These are phyloP conservation scores for Pectinophora gossypiella DNA, from an alignment of 1,140 invertebrate genomes.

Conservation along the genomic window DNA sequence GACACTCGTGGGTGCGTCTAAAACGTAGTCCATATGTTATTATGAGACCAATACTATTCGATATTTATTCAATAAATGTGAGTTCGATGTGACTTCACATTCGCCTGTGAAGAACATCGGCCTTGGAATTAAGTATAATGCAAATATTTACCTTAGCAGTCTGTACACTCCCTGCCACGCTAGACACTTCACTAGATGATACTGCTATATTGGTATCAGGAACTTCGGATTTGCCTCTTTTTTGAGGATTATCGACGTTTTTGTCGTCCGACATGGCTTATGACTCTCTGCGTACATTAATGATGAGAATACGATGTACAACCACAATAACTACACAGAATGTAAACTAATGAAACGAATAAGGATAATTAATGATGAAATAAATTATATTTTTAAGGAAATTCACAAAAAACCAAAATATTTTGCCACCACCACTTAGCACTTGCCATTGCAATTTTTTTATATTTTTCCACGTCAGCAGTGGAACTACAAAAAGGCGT, in stretches of 20 bases:
- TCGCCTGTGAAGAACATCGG: background rate
- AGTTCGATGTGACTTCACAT: background rate
- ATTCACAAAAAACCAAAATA: slow-evolving; percentile 29
- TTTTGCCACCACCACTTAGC: slow-evolving; percentile 48
- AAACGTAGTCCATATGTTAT: slow-evolving; percentile 6
- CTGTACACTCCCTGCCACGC: slow-evolving; percentile 50
- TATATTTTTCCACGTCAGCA: slow-evolving; percentile 47
- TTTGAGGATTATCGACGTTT: slow-evolving; percentile 51
- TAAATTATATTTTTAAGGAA: no score
- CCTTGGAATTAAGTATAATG: background rate
- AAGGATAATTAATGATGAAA: slow-evolving; percentile 4
- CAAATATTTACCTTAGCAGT: slow-evolving; percentile 40
- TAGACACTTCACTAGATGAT: slow-evolving; percentile 43
- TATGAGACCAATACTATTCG: background rate
- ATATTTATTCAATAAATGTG: background rate
- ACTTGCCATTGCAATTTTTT: slow-evolving; percentile 35
- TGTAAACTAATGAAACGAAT: background rate
- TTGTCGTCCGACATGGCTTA: slow-evolving; percentile 60
- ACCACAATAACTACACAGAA: background rate
- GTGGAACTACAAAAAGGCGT: slow-evolving; percentile 6
- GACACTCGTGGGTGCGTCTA: slow-evolving; percentile 36
- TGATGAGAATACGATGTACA: slow-evolving; percentile 18
- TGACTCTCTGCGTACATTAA: slow-evolving; percentile 50
- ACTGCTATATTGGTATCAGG: slow-evolving; percentile 53
- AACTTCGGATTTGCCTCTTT: slow-evolving; percentile 41